Conservation (phyloP, 2,797 vertebrate species). For the Amphiprion clarkii region DNA sequence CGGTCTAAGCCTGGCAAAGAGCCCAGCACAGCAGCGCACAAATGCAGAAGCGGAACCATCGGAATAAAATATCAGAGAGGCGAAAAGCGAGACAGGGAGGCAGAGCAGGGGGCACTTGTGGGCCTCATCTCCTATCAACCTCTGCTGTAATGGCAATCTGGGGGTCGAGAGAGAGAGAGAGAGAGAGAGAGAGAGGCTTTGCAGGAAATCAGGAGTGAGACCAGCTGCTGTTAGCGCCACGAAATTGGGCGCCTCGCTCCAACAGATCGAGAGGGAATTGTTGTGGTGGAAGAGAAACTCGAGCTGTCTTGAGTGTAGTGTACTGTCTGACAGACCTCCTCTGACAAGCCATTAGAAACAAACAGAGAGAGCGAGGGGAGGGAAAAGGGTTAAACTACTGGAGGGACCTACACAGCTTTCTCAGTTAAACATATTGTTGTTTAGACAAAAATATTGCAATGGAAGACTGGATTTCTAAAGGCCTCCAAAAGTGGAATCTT, state of each 20-base stretch:
- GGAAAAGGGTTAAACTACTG: neutral
- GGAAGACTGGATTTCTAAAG: too few relatives aligned
- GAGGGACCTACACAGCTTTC: conserved; percentile 7
- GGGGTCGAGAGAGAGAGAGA: conserved; percentile 13
- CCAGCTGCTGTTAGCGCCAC: conserved; percentile 29
- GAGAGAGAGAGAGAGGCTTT: conserved; percentile 6
- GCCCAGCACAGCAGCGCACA: neutral
- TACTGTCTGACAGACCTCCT: conserved; percentile 7
- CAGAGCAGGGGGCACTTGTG: conserved; percentile 25
- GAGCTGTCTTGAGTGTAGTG: conserved; percentile 23
- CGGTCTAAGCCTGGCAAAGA: neutral
- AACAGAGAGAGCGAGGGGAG: conserved; percentile 10
- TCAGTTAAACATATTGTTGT: neutral
- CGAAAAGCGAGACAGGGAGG: conserved; percentile 1
- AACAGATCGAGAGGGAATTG: conserved; percentile 34
- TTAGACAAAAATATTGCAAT: neutral
- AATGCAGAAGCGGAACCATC: conserved; percentile 1
- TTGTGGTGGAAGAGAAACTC: conserved; percentile 44
- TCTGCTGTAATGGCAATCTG: conserved; percentile 38
- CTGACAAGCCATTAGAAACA: conserved; percentile 26
- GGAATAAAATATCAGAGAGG: conserved; percentile 34
- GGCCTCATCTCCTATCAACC: conserved; percentile 38
- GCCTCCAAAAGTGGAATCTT: too few relatives aligned
- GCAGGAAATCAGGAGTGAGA: conserved; percentile 39
- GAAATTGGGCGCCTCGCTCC: conserved; percentile 42